These are phyloP conservation scores for Drosophila littoralis DNA, from an alignment of 1,140 invertebrate genomes.

Conservation along the genomic window DNA sequence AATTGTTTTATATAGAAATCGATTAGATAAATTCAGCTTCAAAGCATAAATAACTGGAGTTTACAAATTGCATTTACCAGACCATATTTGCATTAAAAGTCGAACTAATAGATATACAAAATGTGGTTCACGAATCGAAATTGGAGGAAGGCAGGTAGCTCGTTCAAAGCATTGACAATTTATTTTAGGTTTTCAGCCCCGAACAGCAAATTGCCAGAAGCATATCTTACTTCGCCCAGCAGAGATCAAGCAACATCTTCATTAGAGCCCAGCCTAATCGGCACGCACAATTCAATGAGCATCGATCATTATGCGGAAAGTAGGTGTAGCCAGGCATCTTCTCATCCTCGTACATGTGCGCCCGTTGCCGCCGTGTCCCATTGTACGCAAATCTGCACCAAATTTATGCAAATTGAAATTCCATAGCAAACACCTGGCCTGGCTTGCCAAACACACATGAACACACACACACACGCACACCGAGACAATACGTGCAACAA, in stretches of 20 bases:
- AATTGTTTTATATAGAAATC: too few species aligned
- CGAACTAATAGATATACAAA: too few species aligned
- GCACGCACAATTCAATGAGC: constrained; percentile 14
- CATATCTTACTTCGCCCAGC: too few species aligned
- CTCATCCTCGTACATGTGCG: constrained; percentile 16
- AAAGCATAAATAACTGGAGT: too few species aligned
- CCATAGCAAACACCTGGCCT: constrained; percentile 69
- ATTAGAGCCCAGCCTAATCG: constrained; percentile 14
- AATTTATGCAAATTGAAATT: constrained; percentile 81
- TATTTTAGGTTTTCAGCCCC: too few species aligned
- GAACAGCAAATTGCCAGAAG: not conserved
- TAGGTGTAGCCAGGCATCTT: constrained; percentile 27
- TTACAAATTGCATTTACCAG: too few species aligned
- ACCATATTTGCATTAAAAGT: too few species aligned
- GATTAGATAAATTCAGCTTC: too few species aligned
- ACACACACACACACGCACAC: not conserved
- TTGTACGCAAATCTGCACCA: constrained; percentile 79
- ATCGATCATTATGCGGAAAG: constrained; percentile 54
- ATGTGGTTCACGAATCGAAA: too few species aligned
- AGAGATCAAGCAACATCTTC: constrained; percentile 29
- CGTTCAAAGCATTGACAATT: too few species aligned
- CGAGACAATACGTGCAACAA: constrained; percentile 3
- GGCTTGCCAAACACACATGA: not conserved
- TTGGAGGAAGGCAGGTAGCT: too few species aligned
- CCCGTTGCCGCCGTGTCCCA: constrained; percentile 26